Base-by-base conservation (phyloP, 2,888 invertebrate species). In the Syrphus vitripennis region DNA sequence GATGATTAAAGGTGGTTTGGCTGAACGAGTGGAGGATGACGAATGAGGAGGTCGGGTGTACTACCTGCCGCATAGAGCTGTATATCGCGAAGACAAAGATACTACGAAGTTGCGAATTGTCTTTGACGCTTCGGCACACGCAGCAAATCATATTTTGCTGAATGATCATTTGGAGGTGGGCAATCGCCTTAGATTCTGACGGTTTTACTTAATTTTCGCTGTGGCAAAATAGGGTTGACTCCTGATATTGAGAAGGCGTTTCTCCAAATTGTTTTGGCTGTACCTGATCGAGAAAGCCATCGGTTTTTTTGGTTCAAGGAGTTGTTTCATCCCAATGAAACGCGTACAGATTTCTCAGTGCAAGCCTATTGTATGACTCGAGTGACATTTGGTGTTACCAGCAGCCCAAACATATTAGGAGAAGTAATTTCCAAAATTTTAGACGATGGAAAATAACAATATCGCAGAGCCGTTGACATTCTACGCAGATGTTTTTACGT, bases 401-500 rank as follows among this genome's bases (percentile, higher is more conserved):
- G 37, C 29, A 57, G 69, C 24, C 69, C 40, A 12, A 61, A 61
- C 7, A 37, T 61, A 14, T n/a, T 61, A 7, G 61, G 61, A 21
- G 34, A 40, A 24, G 61, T 61, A 6, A 40, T 61, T n/a, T 40
- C 19, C 3, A 61, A 40, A 61, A 42, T 59, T 2, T 31, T 71
- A 10, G 45, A 59, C 14, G 59, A 71, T 21, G 71, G 4, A 34
- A 19, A 71, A 21, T 9, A 59, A n/a, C 31, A 1, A 21, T 61
- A 72, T 37, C 61, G 37, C 0, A 34, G 31, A 45, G n/a, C 34
- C 12, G 50, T 72, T 5, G 19, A 53, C 19, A 65, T 42, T 55
- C 31, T 75, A 42, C 63, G 74, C 29, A 40, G 7, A 75, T 29
- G 63, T 19, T 75, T 74, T 55, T 63, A 75, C 55, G 74, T 74